phyloP scores from a whole-genome alignment of 2,797 vertebrate species.

The Tapirus indicus region DNA sequence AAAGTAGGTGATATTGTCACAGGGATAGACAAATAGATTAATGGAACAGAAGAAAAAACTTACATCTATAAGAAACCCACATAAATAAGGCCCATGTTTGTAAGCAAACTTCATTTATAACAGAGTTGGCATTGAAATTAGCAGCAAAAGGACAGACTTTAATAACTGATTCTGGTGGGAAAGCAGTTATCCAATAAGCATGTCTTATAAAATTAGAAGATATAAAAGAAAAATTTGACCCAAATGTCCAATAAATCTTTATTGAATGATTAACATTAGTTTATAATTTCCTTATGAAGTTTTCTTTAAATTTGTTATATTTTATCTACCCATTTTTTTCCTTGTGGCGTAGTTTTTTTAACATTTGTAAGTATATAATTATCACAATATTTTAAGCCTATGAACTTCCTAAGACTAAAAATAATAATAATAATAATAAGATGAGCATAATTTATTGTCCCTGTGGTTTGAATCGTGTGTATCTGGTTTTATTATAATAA shows the following conservation, averaged over 20 bases:
- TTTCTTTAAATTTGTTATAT: conserved; percentile 12
- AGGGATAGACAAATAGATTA: not conserved
- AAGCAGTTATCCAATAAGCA: not conserved
- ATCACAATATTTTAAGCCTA: not conserved
- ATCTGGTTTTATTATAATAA: not conserved
- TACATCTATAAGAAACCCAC: not conserved
- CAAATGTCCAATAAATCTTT: not conserved
- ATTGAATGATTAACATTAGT: conserved; percentile 9
- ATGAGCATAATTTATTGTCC: not conserved
- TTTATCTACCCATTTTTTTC: conserved; percentile 10
- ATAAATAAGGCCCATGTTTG: not conserved
- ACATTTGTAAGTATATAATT: not conserved
- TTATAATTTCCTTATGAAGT: not conserved
- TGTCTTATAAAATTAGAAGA: conserved; percentile 42
- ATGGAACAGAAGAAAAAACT: not conserved
- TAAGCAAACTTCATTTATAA: conserved; percentile 28
- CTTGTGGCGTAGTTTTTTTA: not conserved
- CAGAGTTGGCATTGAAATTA: conserved; percentile 43
- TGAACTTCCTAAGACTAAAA: not conserved
- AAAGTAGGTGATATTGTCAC: not conserved
- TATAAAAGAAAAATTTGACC: conserved; percentile 21
- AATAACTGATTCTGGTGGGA: not conserved
- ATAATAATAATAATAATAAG: not conserved
- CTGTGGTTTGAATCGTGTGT: not conserved
- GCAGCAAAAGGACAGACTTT: not conserved